phyloP scores from a whole-genome alignment of 2,113 vertebrate species.

The Misgurnus anguillicaudatus region DNA sequence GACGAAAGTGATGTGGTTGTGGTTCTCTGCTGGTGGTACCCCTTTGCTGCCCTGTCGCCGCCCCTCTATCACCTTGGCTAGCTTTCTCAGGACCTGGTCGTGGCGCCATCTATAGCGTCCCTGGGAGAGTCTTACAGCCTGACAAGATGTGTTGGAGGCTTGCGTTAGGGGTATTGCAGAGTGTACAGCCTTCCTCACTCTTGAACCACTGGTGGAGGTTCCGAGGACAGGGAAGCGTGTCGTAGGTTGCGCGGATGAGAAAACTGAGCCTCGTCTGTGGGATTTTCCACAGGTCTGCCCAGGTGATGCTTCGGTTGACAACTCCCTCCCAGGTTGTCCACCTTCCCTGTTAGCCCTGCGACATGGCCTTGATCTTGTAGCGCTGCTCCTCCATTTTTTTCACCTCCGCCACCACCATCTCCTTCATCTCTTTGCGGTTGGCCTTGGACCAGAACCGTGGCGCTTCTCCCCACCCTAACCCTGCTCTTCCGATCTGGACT shows the following conservation, averaged over 20 bases:
- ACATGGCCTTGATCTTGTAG: conserved; percentile 21
- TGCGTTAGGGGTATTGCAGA: not conserved
- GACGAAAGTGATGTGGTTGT: no score
- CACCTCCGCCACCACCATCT: conserved; percentile 39
- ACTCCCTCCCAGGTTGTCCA: conserved; percentile 42
- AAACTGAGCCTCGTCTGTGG: conserved; percentile 12
- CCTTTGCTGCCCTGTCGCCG: no score
- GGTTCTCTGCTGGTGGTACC: no score
- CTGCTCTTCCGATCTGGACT: no score
- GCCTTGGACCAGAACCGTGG: conserved; percentile 40
- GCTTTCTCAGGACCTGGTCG: no score
- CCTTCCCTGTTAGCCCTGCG: conserved; percentile 21
- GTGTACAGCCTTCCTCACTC: not conserved
- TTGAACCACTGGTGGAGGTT: conserved; percentile 37
- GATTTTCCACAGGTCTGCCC: not conserved
- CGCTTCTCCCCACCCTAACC: no score
- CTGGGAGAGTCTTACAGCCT: no score
- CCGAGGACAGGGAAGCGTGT: conserved; percentile 21
- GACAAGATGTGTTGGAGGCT: no score
- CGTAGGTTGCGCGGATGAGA: not conserved
- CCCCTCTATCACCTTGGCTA: no score
- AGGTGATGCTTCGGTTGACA: conserved; percentile 17
- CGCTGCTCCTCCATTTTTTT: conserved; percentile 18
- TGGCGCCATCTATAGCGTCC: no score
- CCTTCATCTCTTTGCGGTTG: conserved; percentile 26